These are phyloP conservation scores for Mixornis gularis DNA, from an alignment of 2,113 vertebrate genomes.

Conservation along the genomic window DNA sequence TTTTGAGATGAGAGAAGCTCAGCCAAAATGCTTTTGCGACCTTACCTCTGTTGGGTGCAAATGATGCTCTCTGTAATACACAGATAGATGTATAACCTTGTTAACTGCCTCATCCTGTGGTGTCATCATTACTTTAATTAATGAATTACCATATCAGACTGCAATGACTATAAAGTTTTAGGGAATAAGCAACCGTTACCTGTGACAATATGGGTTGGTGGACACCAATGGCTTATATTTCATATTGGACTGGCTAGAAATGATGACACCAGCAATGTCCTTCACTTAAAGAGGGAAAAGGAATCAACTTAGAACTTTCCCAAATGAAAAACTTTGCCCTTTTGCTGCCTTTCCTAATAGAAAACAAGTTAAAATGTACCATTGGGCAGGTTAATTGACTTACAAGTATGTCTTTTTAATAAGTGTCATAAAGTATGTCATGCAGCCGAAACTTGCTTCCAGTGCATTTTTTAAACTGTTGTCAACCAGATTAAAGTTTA, in stretches of 20 bases:
- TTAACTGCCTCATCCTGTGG: slow-evolving; percentile 46
- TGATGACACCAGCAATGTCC: background rate
- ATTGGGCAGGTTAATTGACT: slow-evolving; percentile 72
- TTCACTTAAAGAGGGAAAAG: slow-evolving; percentile 37
- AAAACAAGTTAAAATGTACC: slow-evolving; percentile 75
- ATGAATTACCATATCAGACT: slow-evolving; percentile 62
- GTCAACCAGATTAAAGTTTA: slow-evolving; percentile 77
- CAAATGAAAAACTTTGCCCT: slow-evolving; percentile 66
- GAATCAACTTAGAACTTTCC: slow-evolving; percentile 47
- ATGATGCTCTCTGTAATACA: background rate
- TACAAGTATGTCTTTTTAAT: slow-evolving; percentile 74
- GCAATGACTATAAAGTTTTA: slow-evolving; percentile 52
- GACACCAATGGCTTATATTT: slow-evolving; percentile 29
- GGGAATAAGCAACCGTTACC: background rate
- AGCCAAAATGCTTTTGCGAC: background rate
- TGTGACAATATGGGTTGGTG: background rate
- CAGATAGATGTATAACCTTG: slow-evolving; percentile 46
- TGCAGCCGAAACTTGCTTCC: slow-evolving; percentile 67
- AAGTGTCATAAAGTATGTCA: slow-evolving; percentile 76
- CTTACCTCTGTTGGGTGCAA: slow-evolving; percentile 8
- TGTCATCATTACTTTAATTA: slow-evolving; percentile 63
- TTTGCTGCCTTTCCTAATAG: slow-evolving; percentile 63
- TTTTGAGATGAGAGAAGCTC: background rate
- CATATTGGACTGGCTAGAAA: slow-evolving; percentile 24
- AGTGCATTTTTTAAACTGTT: slow-evolving; percentile 68